Conservation (phyloP, 2,113 vertebrate species). For the Zosterops lateralis region DNA sequence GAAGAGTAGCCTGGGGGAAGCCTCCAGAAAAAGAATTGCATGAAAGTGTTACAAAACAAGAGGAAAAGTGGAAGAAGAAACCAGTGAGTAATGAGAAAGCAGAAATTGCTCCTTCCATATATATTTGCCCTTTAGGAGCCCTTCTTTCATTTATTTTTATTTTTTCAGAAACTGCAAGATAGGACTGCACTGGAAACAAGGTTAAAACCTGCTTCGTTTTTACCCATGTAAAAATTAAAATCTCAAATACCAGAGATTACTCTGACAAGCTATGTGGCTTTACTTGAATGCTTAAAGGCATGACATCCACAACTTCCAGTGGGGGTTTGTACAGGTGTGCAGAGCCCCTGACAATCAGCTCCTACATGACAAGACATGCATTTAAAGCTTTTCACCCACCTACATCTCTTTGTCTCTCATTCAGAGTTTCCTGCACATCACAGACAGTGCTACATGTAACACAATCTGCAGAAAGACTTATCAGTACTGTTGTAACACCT, state of each 20-base stretch:
- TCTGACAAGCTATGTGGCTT: neutral
- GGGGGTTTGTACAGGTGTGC: rapidly evolving
- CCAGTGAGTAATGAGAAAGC: neutral
- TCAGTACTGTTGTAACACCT: neutral
- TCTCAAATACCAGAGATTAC: neutral
- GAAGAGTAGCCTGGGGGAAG: neutral
- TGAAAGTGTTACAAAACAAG: neutral
- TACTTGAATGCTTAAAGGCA: neutral
- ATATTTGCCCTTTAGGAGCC: neutral
- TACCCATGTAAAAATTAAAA: neutral
- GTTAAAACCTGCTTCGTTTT: neutral
- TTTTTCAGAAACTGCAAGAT: neutral
- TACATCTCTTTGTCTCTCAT: neutral
- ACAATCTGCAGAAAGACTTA: neutral
- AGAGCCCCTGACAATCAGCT: neutral
- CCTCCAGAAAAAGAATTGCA: neutral
- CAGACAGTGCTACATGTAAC: neutral
- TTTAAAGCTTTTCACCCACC: neutral
- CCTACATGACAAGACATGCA: neutral
- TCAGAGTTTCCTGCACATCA: neutral
- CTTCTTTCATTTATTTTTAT: neutral
- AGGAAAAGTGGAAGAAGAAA: neutral
- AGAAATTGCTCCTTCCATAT: neutral
- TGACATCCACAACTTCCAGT: neutral
- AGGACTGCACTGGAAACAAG: neutral